A percentile compares a stretch with the other conserved stretches of the same genome.
Conservation (phyloP, 2,797 vertebrate species). For the Dipus sagitta region DNA sequence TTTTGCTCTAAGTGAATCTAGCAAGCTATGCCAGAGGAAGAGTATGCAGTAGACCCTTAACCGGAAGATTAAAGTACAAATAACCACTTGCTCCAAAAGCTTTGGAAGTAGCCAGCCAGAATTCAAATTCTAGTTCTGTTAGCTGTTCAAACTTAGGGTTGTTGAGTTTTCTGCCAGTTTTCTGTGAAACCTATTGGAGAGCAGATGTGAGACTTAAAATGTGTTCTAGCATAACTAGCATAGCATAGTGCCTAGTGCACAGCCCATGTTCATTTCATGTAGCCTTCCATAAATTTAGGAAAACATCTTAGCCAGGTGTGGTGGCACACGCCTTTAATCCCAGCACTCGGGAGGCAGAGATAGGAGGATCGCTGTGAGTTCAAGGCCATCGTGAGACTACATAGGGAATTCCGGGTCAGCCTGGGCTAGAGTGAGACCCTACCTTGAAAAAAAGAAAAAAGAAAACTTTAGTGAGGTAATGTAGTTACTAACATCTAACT, state of each 20-base stretch:
- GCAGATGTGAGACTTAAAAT: neutral
- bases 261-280: neutral
- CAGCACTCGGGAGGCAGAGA: no score
- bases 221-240: neutral
- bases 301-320: neutral
- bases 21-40: neutral
- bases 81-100: neutral
- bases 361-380: no score
- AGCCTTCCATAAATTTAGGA: neutral
- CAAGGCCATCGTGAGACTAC: no score
- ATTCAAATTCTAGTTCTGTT: conserved; percentile 38
- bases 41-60: neutral
- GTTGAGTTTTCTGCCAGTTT: neutral
- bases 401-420: no score
- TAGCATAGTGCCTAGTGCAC: neutral
- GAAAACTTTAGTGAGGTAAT: no score
- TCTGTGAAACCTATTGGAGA: neutral
- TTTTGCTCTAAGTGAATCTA: neutral
- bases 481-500: no score
- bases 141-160: neutral
- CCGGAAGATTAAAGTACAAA: neutral
- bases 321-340: no score
- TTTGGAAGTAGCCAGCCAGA: neutral
- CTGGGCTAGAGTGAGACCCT: no score
- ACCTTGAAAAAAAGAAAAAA: neutral